Percentiles rank a stretch among this genome's conserved stretches.
These are phyloP conservation scores for Neofelis nebulosa DNA, from an alignment of 2,113 vertebrate species.

Conservation along the genomic window DNA sequence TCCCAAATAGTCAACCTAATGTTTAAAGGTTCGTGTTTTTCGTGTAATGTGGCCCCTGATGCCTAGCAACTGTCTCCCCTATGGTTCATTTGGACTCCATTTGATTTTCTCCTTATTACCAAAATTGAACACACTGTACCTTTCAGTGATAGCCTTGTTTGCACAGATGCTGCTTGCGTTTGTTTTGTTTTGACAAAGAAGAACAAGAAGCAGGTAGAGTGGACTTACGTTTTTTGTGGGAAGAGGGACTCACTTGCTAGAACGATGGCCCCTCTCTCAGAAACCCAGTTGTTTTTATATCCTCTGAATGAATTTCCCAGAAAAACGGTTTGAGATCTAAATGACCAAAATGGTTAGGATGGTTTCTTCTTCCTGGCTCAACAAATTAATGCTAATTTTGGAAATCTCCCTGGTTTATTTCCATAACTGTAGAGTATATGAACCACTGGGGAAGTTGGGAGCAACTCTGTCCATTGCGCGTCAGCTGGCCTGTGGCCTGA, in stretches of 20 bases:
- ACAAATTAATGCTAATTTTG: background rate
- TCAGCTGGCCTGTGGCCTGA: background rate
- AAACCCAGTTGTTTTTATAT: background rate
- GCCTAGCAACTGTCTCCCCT: background rate
- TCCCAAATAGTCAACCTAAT: background rate
- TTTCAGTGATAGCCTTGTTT: background rate
- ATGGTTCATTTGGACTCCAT: background rate
- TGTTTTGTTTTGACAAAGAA: background rate
- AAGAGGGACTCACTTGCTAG: background rate
- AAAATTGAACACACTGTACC: background rate
- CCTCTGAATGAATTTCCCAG: background rate
- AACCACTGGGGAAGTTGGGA: background rate
- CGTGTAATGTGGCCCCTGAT: background rate
- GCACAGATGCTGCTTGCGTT: background rate
- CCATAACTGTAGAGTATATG: background rate
- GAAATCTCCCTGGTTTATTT: background rate
- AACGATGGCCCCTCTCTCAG: background rate
- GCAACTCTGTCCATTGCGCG: background rate
- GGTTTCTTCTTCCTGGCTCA: background rate
- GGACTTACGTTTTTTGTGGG: background rate
- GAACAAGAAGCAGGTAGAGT: background rate
- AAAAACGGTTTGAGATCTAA: background rate
- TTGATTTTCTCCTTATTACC: background rate
- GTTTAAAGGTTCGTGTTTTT: background rate
- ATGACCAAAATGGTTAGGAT: background rate